Conservation (phyloP, 2,888 invertebrate genomes). For the Lasioglossum calceatum region DNA sequence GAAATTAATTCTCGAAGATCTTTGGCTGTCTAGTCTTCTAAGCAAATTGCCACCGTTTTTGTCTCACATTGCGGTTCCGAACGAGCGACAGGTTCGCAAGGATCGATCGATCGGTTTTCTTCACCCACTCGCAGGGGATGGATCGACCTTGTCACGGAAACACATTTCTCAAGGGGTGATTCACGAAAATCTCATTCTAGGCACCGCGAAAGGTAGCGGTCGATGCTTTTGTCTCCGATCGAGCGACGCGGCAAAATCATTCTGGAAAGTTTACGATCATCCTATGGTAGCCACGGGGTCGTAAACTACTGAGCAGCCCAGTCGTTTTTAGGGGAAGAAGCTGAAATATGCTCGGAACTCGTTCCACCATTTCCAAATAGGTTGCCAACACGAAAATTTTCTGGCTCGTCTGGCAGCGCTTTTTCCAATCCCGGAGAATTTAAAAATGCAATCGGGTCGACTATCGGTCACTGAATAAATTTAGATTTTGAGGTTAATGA, state of each 20-base stretch:
- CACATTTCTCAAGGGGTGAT: slow-evolving; percentile 14
- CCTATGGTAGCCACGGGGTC: not conserved
- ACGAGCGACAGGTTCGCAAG: too few relatives aligned
- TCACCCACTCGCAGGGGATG: not conserved
- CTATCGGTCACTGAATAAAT: too few relatives aligned
- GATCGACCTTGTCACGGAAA: slow-evolving; percentile 18
- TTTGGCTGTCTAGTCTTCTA: too few relatives aligned
- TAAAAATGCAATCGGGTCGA: too few relatives aligned
- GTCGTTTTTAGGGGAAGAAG: not conserved
- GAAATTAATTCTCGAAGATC: too few relatives aligned
- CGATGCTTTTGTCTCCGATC: not conserved
- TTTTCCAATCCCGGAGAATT: too few relatives aligned
- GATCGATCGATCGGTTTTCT: slow-evolving; percentile 17
- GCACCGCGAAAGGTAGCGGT: not conserved
- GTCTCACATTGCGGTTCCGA: too few relatives aligned
- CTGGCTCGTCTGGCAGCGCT: not conserved
- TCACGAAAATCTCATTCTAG: slow-evolving; percentile 18
- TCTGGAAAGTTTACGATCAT: not conserved
- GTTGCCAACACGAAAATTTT: not conserved
- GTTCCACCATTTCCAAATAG: not conserved
- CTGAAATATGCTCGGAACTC: not conserved
- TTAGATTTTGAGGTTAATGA: too few relatives aligned
- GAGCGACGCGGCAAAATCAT: not conserved
- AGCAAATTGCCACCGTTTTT: too few relatives aligned
- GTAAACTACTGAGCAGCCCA: not conserved